Percentiles rank a stretch among this genome's conserved stretches.
phyloP scores from a whole-genome alignment of 1,140 invertebrate species.

The Arctopsyche grandis region DNA sequence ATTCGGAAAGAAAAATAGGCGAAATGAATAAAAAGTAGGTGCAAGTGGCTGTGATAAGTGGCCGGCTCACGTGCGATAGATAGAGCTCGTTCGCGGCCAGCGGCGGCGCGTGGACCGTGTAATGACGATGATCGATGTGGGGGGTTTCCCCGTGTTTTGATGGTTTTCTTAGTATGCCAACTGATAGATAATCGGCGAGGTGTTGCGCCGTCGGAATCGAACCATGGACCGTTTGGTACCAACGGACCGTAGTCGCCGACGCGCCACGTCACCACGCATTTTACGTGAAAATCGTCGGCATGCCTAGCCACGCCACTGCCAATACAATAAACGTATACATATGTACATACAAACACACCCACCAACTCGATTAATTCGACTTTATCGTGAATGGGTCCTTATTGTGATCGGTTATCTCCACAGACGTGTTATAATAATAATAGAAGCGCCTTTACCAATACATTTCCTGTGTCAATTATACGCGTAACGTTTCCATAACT shows the following conservation, averaged over 20 bases:
- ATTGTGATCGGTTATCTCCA: too few relatives aligned
- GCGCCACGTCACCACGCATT: background rate
- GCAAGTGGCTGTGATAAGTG: too few relatives aligned
- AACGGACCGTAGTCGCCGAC: background rate
- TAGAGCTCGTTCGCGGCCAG: background rate
- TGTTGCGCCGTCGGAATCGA: background rate
- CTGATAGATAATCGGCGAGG: background rate
- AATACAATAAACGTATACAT: too few relatives aligned
- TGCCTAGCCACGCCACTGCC: too few relatives aligned
- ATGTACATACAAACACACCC: too few relatives aligned
- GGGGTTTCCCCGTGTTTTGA: background rate
- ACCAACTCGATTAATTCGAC: too few relatives aligned
- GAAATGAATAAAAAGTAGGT: background rate
- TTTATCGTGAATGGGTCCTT: too few relatives aligned
- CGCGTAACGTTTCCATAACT: too few relatives aligned
- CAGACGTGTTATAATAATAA: too few relatives aligned
- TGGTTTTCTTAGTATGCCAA: background rate
- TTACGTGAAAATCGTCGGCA: background rate
- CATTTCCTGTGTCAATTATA: too few relatives aligned
- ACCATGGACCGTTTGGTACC: slow-evolving; percentile 4
- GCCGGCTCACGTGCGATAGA: background rate
- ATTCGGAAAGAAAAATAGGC: background rate
- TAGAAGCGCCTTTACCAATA: too few relatives aligned
- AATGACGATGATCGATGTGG: background rate
- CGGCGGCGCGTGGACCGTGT: background rate